These are phyloP conservation scores for Mormoops blainvillei DNA, from an alignment of 2,113 vertebrate genomes.

Conservation along the genomic window DNA sequence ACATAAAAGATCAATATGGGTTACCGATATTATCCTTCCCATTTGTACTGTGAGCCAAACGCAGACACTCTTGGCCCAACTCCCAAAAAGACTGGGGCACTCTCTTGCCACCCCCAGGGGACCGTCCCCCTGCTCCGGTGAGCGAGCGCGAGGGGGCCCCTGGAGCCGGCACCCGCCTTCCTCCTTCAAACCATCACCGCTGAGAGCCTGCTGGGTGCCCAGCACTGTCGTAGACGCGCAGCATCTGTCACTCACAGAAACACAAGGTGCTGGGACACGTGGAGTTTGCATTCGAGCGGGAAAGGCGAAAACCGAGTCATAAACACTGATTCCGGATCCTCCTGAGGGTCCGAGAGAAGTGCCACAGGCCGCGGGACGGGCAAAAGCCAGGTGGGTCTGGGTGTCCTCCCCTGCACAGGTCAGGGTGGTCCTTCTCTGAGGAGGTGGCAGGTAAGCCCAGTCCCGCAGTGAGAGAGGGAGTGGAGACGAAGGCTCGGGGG, in stretches of 20 bases:
- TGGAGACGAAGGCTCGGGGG: neutral
- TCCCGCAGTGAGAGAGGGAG: neutral
- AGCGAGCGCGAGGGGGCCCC: fast-evolving
- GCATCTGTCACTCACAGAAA: neutral
- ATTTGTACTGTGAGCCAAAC: fast-evolving
- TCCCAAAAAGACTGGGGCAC: fast-evolving
- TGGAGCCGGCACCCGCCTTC: neutral
- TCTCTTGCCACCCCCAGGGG: neutral
- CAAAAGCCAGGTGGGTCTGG: fast-evolving
- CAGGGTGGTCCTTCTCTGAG: neutral
- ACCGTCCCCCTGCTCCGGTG: fast-evolving
- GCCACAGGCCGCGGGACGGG: fast-evolving
- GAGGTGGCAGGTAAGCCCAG: neutral
- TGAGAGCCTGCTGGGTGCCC: fast-evolving
- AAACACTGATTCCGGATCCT: fast-evolving
- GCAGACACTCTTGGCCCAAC: neutral
- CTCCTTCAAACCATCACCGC: fast-evolving
- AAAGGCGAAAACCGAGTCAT: fast-evolving
- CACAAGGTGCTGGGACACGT: fast-evolving
- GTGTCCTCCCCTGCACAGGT: fast-evolving
- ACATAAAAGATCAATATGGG: neutral
- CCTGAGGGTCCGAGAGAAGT: fast-evolving
- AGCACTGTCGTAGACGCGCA: fast-evolving
- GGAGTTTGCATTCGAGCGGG: fast-evolving
- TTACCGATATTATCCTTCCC: no score